Evolutionary conservation across 53 echinoderm and acorn worm species (phyloP).

Genomic region (Glandiceps talaboti): DNA sequence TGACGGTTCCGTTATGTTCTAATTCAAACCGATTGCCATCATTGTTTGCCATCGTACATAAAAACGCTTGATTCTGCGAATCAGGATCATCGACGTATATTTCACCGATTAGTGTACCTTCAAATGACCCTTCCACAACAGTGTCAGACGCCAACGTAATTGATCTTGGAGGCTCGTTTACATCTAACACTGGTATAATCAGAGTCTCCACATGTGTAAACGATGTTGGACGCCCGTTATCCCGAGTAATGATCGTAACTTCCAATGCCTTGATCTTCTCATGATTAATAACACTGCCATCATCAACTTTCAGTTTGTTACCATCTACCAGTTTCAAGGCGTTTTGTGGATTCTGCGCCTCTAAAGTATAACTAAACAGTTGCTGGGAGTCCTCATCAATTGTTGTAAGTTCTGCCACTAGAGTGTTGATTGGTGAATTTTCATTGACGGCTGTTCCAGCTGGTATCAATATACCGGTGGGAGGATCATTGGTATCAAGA

Average conservation of each 20-base stretch:
- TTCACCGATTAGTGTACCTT: not conserved
- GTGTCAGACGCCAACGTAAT: not conserved
- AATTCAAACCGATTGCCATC: slow-evolving; percentile 18
- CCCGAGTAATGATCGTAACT: slow-evolving; percentile 21
- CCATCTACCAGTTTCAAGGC: slow-evolving; percentile 11
- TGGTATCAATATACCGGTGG: slow-evolving; percentile 26
- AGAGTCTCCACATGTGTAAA: slow-evolving; percentile 10
- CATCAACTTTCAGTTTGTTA: slow-evolving; percentile 17
- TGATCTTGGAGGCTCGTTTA: not conserved
- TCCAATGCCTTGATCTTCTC: not conserved
- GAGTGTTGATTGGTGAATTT: slow-evolving; percentile 11
- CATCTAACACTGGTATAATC: not conserved
- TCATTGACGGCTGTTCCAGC: slow-evolving; percentile 10
- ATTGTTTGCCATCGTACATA: slow-evolving; percentile 24
- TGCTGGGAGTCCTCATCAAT: slow-evolving; percentile 30
- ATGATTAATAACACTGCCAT: slow-evolving; percentile 4
- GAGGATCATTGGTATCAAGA: slow-evolving; percentile 31
- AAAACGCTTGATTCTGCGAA: slow-evolving; percentile 9
- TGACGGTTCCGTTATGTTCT: not conserved
- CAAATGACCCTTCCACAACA: not conserved
- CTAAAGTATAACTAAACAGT: slow-evolving; percentile 18
- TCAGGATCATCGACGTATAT: not conserved
- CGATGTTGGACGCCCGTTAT: slow-evolving; percentile 8
- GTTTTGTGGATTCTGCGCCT: slow-evolving; percentile 26
- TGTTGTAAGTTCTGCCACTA: slow-evolving; percentile 23